These are phyloP conservation scores for Echinometra lucunter DNA, from an alignment of 53 echinoderm and acorn worm genomes.

Conservation along the genomic window DNA sequence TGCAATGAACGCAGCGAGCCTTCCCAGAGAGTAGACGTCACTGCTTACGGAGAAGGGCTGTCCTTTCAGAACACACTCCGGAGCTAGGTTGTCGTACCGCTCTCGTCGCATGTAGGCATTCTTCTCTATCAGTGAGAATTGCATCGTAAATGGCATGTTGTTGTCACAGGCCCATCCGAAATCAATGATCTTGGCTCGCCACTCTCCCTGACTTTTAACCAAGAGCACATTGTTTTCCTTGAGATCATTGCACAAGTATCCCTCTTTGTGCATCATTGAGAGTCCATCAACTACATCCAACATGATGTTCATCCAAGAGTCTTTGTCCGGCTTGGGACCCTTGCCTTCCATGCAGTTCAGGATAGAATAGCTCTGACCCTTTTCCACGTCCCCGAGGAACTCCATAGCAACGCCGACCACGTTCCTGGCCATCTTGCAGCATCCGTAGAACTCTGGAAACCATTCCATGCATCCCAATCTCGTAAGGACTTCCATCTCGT, in stretches of 20 bases:
- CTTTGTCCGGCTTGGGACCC: constrained; percentile 34
- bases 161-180: constrained; percentile 51
- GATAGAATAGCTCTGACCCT: constrained; percentile 33
- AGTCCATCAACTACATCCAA: constrained; percentile 47
- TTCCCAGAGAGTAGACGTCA: constrained; percentile 57
- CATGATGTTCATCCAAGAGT: constrained; percentile 48
- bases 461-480: constrained; percentile 33
- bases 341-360: constrained; percentile 26
- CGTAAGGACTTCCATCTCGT: constrained; percentile 12
- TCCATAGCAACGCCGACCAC: constrained; percentile 51
- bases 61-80: constrained; percentile 33
- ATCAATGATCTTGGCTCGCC: constrained; percentile 61
- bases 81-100: constrained; percentile 22
- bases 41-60: constrained; percentile 8
- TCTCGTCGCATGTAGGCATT: not conserved
- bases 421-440: constrained; percentile 31
- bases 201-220: constrained; percentile 30
- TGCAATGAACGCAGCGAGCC: constrained; percentile 40
- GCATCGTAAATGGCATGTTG: not conserved
- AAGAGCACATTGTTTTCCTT: constrained; percentile 60
- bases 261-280: constrained; percentile 26
- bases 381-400: constrained; percentile 27
- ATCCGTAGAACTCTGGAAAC: constrained; percentile 59
- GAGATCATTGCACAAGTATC: constrained; percentile 57
- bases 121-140: not conserved